phyloP scores from a whole-genome alignment of 2,888 invertebrate genomes.

The Norana najaformis region DNA sequence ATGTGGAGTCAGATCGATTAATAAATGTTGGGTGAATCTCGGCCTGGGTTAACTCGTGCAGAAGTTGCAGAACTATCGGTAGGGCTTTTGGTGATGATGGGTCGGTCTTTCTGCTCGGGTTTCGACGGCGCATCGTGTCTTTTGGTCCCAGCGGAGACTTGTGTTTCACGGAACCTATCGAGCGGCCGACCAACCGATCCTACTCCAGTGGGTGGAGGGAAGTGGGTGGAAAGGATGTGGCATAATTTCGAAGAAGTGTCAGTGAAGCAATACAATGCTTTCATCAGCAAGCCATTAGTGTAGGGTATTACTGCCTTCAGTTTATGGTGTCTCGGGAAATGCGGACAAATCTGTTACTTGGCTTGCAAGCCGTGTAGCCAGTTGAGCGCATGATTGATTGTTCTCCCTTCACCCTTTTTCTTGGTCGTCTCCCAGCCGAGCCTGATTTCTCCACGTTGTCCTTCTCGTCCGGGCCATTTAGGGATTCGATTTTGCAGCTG shows the following conservation, averaged over 20 bases:
- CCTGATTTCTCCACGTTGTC: background rate
- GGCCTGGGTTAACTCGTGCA: background rate
- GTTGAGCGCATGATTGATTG: background rate
- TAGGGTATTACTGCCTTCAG: background rate
- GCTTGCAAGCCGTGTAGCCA: conserved; percentile 13
- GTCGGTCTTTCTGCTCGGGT: too few relatives aligned
- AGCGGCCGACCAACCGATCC: background rate
- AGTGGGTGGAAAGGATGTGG: background rate
- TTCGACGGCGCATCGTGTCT: background rate
- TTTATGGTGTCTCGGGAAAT: conserved; percentile 13
- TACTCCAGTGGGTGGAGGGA: background rate
- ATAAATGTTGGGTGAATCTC: background rate
- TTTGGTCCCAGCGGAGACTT: background rate
- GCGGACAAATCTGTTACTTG: background rate
- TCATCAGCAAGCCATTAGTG: background rate
- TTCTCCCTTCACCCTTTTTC: background rate
- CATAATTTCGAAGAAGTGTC: background rate
- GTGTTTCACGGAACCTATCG: background rate
- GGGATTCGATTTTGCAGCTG: conserved; percentile 7
- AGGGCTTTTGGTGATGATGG: background rate
- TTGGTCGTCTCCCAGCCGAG: background rate
- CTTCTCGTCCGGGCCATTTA: background rate
- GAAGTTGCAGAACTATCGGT: background rate
- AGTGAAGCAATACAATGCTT: background rate
- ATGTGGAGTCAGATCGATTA: background rate